Evolutionary conservation across 2,888 invertebrate genomes (phyloP), one percentile per base, ranked within the genome.

Genomic region (Diaperis boleti): DNA sequence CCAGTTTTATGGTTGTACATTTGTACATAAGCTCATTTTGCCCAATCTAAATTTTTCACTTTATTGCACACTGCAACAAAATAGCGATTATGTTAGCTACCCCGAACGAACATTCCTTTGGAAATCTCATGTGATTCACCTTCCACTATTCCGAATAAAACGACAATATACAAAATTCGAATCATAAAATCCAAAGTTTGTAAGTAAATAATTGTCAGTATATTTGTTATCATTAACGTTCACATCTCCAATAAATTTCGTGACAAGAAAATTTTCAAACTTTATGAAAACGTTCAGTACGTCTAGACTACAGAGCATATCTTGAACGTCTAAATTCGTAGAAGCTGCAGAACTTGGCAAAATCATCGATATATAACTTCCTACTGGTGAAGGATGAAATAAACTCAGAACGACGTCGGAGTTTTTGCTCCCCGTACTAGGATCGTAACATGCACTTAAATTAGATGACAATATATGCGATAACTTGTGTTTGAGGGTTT

Each of bases 231-330:
- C 6, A 20, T 20, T 20, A 20, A 6, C 20, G 20, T 20, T 20
- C 20, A 20, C 6, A 20, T 20, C 20, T 20, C n/a, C n/a, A n/a
- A n/a, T n/a, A n/a, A n/a, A 20, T n/a, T n/a, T 26, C 26, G 26
- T 8, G n/a, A 6, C 26, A n/a, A 26, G 26, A 26, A 26, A 2
- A 26, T 26, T 26, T 5, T n/a, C 3, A 26, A 47, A 47, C 15
- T 47, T 47, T 47, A 47, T 47, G 47, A 47, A 47, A 47, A 31
- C 47, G 22, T 29, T 47, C 29, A 22, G 47, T 47, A 31, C 47
- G 47, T 47, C 47, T 47, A 47, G 47, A 47, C 47, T 47, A 17
- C 31, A 47, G 8, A 2, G 31, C 47, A 47, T 47, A 47, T 47
- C 47, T 47, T 14, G 44, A 26, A 44, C 26, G 26, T 18, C 18